These are phyloP conservation scores for Pseudococcus longispinus DNA, from an alignment of 2,888 invertebrate species.

Conservation along the genomic window DNA sequence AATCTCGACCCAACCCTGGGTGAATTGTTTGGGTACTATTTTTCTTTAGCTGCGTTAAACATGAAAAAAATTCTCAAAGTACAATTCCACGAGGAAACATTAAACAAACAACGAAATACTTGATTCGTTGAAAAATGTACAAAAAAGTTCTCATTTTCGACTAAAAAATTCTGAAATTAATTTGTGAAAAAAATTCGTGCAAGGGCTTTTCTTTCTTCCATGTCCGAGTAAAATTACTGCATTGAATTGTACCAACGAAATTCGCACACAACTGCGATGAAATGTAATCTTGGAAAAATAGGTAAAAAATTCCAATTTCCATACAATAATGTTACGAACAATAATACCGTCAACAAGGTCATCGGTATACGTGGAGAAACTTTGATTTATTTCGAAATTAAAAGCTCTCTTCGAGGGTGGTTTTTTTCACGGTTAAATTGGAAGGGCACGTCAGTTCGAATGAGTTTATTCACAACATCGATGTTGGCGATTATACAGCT, in stretches of 20 bases:
- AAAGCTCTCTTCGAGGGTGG: neutral
- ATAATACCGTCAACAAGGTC: neutral
- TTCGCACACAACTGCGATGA: neutral
- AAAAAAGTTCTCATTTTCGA: neutral
- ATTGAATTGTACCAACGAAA: neutral
- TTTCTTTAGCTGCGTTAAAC: too few relatives aligned
- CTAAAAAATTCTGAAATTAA: neutral
- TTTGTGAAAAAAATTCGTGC: neutral
- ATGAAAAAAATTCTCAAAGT: too few relatives aligned
- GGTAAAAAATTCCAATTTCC: conserved; percentile 23
- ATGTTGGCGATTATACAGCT: neutral
- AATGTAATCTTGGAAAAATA: neutral
- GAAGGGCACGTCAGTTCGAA: conserved; percentile 4
- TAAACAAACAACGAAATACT: too few relatives aligned
- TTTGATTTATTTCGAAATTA: conserved; percentile 24
- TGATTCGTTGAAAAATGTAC: too few relatives aligned
- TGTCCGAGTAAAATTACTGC: neutral
- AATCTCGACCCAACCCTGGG: too few relatives aligned
- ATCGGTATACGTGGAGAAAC: neutral
- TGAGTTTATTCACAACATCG: neutral
- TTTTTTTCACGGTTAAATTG: conserved; percentile 25
- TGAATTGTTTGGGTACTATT: too few relatives aligned
- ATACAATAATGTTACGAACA: neutral
- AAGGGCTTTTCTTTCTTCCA: neutral
- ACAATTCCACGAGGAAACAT: too few relatives aligned